Base-by-base conservation (phyloP, 2,113 vertebrate genomes). In the Syrrhaptes paradoxus region DNA sequence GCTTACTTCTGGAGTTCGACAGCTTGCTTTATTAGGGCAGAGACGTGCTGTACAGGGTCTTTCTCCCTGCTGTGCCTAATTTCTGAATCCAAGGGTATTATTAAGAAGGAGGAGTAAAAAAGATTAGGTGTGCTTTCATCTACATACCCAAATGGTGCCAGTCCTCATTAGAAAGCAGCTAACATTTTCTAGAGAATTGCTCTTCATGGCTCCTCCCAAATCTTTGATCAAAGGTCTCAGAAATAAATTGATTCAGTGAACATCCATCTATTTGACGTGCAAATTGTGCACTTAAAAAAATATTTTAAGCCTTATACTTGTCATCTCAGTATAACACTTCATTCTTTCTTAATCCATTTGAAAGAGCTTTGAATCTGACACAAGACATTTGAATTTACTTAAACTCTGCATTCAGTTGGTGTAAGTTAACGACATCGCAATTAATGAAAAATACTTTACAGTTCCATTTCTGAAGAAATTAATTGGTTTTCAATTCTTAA, bases 51-150 rank as follows among this genome's bases (percentile, higher is more conserved):
- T 58, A 45, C 70, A 59, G 70, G 76, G 72, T 71, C 76, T 87
- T 93, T 75, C 73, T 67, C 66, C 93, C 91, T 54, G 88, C 96
- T 95, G 89, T 63, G 93, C 77, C 51, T 89, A 52, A 93, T 81
- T 97, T 91, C 77, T 92, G 59, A 87, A 94, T 87, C 48, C 76
- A 83, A 89, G 66, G 92, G 36, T 87, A 51, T 94, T 66, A 94
- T 95, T 96, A 96, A 95, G 76, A 34, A 95, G 94, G 93, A 92
- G 90, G 92, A 89, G 88, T 20, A 66, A 91, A 71, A 89, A 90
- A 82, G 68, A 85, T 54, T 67, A 75, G 79, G 73, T 94, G 90
- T 55, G 45, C 93, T 96, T 95, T 96, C 82, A 94, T 94, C 89
- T 90, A 41, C 22, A 0, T 87, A 31, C 59, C 87, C 95, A 91